Evolutionary conservation across 2,888 invertebrate species (phyloP).

Genomic region (Pyrochroa serraticornis): DNA sequence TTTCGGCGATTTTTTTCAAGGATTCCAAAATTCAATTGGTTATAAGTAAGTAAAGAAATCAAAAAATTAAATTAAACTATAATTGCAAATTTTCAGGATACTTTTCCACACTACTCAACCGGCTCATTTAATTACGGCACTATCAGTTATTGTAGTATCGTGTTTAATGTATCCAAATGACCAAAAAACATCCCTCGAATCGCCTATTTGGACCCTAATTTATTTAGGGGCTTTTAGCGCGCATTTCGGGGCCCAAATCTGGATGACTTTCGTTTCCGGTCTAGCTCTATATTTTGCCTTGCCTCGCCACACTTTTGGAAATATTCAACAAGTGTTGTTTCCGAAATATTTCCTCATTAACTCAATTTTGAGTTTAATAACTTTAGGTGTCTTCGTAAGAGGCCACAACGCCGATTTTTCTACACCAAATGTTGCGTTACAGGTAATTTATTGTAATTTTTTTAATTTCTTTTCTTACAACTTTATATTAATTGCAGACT

Average conservation of each 20-base stretch:
- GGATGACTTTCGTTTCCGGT: conserved; percentile 94
- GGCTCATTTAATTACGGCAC: conserved; percentile 75
- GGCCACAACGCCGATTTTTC: conserved; percentile 62
- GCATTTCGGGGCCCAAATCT: conserved; percentile 86
- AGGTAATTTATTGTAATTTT: conserved; percentile 53
- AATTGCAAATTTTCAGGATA: conserved; percentile 63
- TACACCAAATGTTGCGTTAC: conserved; percentile 60
- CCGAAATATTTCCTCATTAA: conserved; percentile 87
- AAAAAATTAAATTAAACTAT: conserved; percentile 2
- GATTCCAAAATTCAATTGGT: conserved; percentile 42
- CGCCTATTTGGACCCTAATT: conserved; percentile 65
- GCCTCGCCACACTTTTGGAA: conserved; percentile 85
- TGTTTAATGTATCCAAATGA: conserved; percentile 58
- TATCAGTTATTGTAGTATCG: conserved; percentile 63
- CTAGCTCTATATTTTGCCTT: conserved; percentile 84
- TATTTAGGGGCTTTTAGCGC: conserved; percentile 80
- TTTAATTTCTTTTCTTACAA: conserved; percentile 35
- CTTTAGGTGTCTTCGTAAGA: conserved; percentile 72
- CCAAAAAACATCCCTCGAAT: conserved; percentile 48
- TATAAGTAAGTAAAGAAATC: conserved; percentile 45
- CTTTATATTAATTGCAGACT: conserved; percentile 64
- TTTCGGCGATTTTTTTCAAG: conserved; percentile 37
- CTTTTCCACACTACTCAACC: conserved; percentile 77
- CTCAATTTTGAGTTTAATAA: conserved; percentile 73
- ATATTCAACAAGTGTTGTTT: conserved; percentile 84